Evolutionary conservation across 2,797 vertebrate genomes (phyloP), one percentile per base, ranked within the genome.

Genomic region (Rhincodon typus): DNA sequence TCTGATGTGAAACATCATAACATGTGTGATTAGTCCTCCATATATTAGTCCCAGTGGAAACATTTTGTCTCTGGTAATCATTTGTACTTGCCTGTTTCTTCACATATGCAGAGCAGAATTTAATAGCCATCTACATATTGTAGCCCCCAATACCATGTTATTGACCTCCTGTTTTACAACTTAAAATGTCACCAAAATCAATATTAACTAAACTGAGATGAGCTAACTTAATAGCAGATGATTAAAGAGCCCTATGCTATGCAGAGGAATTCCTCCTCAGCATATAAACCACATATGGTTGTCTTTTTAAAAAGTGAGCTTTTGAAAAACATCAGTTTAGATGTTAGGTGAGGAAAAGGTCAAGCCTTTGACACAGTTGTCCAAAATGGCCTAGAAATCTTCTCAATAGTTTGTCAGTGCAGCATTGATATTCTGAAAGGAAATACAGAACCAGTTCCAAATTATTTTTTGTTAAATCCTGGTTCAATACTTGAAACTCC

Each of bases 221-320:
- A 94, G 30, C n/a, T 70, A 46, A 21, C 3, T 70, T 70, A 94
- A 74, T 74, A 94, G 53, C 34, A 72, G 42, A 94, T 72, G 70
- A 94, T 94, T 94, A 94, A 94, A 72, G 62, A 93, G n/a, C 21
- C 66, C 62, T 69, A 3, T 38, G 13, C 42, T 46, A 94, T 21
- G 69, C 42, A 94, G 27, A 30, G 23, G 42, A 74, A 94, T 74
- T 66, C 90, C 19, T 19, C 66, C 23, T 30, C 94, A 70, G 2
- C n/a, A 50, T 53, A 94, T 94, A 72, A 70, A 74, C 13, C 38
- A 74, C 69, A 94, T 94, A 53, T 42, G 90, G 66, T 90, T 90
- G 87, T 90, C 30, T 94, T 94, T 94, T 42, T 25, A 15, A 74
- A 53, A 94, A n/a, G 69, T 74, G 70, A 42, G 69, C 69, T 74